Evolutionary conservation across 2,797 vertebrate genomes (phyloP).

Genomic region (Dryobates pubescens): DNA sequence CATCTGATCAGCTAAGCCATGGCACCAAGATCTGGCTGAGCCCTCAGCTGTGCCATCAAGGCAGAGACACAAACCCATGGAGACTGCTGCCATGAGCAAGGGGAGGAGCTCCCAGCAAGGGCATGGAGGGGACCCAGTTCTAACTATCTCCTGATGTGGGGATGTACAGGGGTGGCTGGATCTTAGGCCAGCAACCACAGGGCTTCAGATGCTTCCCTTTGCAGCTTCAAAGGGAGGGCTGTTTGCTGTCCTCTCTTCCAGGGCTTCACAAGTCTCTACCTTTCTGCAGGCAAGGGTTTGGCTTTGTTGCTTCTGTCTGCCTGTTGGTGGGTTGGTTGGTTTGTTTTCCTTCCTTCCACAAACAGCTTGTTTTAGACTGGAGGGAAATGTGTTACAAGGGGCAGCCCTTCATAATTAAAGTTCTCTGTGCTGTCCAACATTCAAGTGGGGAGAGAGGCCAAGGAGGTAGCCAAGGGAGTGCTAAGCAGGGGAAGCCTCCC

Average conservation of each 20-base stretch:
- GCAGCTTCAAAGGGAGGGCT: background rate
- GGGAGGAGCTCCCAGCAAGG: background rate
- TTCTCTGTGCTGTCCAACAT: background rate
- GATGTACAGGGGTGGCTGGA: background rate
- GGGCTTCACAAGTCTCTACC: background rate
- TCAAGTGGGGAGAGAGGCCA: background rate
- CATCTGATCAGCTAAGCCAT: no score
- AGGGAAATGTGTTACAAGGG: background rate
- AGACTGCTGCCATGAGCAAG: accelerated
- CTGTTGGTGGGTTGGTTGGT: no score
- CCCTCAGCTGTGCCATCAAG: background rate
- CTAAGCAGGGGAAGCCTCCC: background rate
- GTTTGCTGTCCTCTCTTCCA: background rate
- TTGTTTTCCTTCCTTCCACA: background rate
- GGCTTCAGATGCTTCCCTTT: background rate
- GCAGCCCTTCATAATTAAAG: background rate
- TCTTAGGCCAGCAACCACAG: background rate
- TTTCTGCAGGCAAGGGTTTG: background rate
- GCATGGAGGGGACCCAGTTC: background rate
- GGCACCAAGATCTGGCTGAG: background rate
- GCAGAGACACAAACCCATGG: background rate
- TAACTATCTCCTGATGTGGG: background rate
- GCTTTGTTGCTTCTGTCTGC: no score
- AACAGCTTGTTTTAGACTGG: background rate
- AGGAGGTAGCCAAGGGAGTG: background rate